Conservation (phyloP, 2,888 invertebrate genomes). For the Pachycephus smyrnensis region DNA sequence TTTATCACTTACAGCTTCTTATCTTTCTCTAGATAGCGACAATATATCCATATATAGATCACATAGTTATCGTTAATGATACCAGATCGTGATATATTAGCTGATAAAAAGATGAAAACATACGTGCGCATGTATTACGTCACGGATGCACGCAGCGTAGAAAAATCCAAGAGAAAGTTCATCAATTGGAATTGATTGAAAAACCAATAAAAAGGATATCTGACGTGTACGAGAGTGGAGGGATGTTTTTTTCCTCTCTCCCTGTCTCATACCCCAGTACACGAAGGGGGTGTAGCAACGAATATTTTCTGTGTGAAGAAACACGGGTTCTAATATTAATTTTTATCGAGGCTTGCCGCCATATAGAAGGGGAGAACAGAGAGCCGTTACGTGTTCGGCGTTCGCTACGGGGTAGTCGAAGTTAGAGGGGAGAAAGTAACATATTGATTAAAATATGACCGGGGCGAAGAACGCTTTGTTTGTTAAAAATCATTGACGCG, state of each 20-base stretch:
- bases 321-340: constrained; percentile 63
- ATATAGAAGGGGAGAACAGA: constrained; percentile 40
- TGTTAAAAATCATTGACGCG: constrained; percentile 58
- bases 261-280: constrained; percentile 16
- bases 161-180: background rate
- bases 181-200: constrained; percentile 1
- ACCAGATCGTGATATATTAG: background rate
- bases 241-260: background rate
- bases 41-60: background rate
- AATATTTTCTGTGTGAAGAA: constrained; percentile 63
- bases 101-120: background rate
- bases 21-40: background rate
- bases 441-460: constrained; percentile 65
- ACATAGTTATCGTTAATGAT: background rate
- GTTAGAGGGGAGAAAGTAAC: constrained; percentile 31
- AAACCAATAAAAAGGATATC: background rate
- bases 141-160: background rate
- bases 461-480: constrained; percentile 61
- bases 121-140: background rate
- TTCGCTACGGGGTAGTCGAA: constrained; percentile 26
- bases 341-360: constrained; percentile 52
- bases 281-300: constrained; percentile 42
- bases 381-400: background rate
- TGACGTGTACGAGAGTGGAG: background rate
- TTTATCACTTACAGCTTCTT: background rate